Evolutionary conservation across 2,113 vertebrate genomes (phyloP).

Genomic region (Cynopterus brachyotis): DNA sequence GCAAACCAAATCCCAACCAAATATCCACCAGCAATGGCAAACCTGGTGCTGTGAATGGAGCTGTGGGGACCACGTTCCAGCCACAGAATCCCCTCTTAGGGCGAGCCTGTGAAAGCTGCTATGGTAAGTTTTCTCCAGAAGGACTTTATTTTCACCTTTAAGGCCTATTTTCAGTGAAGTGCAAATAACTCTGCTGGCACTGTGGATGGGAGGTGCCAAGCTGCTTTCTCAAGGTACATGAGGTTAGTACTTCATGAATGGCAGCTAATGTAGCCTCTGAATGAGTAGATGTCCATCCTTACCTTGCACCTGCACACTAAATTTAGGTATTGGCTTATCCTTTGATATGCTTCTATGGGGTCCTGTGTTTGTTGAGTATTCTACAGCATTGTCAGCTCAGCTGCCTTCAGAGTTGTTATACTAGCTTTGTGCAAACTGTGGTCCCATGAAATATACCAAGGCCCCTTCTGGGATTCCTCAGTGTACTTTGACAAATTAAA

Average conservation of each 20-base stretch:
- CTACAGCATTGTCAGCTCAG: background rate
- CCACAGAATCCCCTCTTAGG: constrained; percentile 86
- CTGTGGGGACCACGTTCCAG: constrained; percentile 89
- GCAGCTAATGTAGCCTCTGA: background rate
- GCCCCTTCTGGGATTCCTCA: background rate
- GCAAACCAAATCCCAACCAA: constrained; percentile 99
- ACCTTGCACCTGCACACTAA: background rate
- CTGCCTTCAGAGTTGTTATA: background rate
- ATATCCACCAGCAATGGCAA: constrained; percentile 95
- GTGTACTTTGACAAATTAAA: constrained; percentile 15
- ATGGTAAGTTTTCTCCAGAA: constrained; percentile 86
- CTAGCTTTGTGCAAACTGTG: background rate
- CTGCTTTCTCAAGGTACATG: background rate
- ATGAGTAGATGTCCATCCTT: background rate
- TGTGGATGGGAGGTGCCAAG: background rate
- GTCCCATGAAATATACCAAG: background rate
- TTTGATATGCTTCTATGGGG: background rate
- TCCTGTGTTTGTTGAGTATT: background rate
- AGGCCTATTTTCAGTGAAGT: background rate
- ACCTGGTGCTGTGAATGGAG: constrained; percentile 93
- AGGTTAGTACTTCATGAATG: background rate
- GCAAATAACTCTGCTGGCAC: no score
- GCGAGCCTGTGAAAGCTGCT: constrained; percentile 97
- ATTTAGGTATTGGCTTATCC: background rate
- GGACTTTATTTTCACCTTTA: background rate